Percentiles rank a stretch among this genome's conserved stretches.
Evolutionary conservation across 2,888 invertebrate genomes (phyloP).

Genomic region (Cerastis leucographa): DNA sequence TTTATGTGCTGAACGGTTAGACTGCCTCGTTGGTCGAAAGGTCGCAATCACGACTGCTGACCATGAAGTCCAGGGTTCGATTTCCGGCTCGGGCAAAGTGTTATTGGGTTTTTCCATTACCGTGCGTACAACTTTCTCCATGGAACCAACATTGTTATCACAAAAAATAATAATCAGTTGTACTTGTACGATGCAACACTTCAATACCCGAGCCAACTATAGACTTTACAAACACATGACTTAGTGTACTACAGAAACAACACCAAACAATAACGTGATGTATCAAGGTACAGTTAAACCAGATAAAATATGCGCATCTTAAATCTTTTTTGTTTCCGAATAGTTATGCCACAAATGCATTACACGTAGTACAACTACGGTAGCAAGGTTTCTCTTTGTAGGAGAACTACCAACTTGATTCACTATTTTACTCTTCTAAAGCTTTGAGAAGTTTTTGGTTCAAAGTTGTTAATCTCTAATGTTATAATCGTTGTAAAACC

Average conservation of each 20-base stretch:
- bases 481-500: no score
- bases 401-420: not conserved
- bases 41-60: no score
- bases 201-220: not conserved
- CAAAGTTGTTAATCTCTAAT: not conserved
- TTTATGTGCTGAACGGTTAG: not conserved
- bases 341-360: not conserved
- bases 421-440: not conserved
- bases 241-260: not conserved
- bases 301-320: not conserved
- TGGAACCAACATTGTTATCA: not conserved
- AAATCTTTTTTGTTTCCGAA: not conserved
- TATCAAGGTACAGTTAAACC: not conserved
- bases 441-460: not conserved
- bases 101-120: no score
- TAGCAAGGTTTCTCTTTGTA: not conserved
- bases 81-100: no score
- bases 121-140: not conserved
- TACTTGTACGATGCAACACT: not conserved
- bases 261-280: not conserved
- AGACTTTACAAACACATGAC: not conserved
- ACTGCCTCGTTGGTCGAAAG: no score
- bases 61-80: no score
- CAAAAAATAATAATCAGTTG: not conserved
- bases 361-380: not conserved